These are phyloP conservation scores for Brienomyrus longianalis DNA, from an alignment of 2,113 vertebrate species.

Conservation along the genomic window DNA sequence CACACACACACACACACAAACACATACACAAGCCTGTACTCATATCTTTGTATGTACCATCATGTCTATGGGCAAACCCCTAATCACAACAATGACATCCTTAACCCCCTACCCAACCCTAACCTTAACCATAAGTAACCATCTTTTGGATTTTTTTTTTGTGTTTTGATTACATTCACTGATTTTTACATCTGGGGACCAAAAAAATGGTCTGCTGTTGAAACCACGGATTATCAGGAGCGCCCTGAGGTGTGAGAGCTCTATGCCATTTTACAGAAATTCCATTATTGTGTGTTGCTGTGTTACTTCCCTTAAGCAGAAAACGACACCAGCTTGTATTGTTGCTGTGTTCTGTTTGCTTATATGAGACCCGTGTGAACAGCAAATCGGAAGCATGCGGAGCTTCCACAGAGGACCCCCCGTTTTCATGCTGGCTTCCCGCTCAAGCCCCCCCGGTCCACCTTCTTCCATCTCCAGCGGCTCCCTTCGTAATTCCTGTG, in stretches of 20 bases:
- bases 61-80: too few species aligned
- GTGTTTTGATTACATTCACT: too few species aligned
- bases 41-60: too few species aligned
- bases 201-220: neutral
- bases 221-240: neutral
- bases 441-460: neutral
- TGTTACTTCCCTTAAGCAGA: slow-evolving; percentile 8
- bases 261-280: neutral
- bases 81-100: too few species aligned
- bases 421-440: neutral
- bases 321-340: slow-evolving; percentile 56
- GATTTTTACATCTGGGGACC: too few species aligned
- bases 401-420: neutral
- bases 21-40: neutral
- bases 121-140: too few species aligned
- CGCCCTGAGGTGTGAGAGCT: neutral
- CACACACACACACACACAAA: neutral
- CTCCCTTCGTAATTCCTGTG: neutral
- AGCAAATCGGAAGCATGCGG: slow-evolving; percentile 45
- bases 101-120: too few species aligned
- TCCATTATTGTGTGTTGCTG: neutral
- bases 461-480: neutral
- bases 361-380: slow-evolving; percentile 57
- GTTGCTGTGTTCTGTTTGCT: slow-evolving; percentile 54
- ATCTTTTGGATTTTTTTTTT: too few species aligned